phyloP scores from a whole-genome alignment of 2,113 vertebrate species.

The Seriola quinqueradiata region DNA sequence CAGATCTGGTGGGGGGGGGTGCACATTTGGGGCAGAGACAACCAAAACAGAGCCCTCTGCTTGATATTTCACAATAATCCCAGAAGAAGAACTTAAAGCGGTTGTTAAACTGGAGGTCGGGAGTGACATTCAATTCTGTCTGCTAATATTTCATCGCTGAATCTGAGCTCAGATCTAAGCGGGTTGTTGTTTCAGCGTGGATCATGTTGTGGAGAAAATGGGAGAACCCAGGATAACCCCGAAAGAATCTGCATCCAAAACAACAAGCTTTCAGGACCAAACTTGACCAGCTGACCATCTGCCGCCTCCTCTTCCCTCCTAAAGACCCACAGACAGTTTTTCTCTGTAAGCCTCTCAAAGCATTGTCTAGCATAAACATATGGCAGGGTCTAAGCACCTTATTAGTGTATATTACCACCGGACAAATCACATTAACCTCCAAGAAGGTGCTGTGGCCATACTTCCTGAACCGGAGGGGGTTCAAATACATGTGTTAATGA shows the following conservation, averaged over 20 bases:
- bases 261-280: constrained; percentile 58
- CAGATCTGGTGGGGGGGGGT: constrained; percentile 32
- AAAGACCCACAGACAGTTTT: constrained; percentile 65
- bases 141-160: constrained; percentile 32
- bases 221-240: constrained; percentile 45
- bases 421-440: constrained; percentile 81
- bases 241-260: constrained; percentile 30
- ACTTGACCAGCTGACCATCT: constrained; percentile 69
- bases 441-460: constrained; percentile 71
- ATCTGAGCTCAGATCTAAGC: constrained; percentile 24
- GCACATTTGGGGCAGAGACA: constrained; percentile 45
- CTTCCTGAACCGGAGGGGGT: constrained; percentile 68
- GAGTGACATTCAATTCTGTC: constrained; percentile 14
- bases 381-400: constrained; percentile 82
- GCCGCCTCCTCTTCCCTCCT: constrained; percentile 34
- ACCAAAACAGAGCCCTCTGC: constrained; percentile 37
- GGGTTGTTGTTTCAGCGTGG: neutral
- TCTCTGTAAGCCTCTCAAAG: constrained; percentile 74
- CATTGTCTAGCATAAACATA: constrained; percentile 80
- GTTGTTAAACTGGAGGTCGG: constrained; percentile 20
- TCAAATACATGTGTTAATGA: constrained; percentile 72
- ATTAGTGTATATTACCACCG: constrained; percentile 80
- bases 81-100: constrained; percentile 22
- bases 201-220: constrained; percentile 30
- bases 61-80: constrained; percentile 50